A percentile compares a stretch with the other conserved stretches of the same genome.
These are phyloP conservation scores for Petrocephalus microphthalmus DNA, from an alignment of 2,113 vertebrate genomes.

Conservation along the genomic window DNA sequence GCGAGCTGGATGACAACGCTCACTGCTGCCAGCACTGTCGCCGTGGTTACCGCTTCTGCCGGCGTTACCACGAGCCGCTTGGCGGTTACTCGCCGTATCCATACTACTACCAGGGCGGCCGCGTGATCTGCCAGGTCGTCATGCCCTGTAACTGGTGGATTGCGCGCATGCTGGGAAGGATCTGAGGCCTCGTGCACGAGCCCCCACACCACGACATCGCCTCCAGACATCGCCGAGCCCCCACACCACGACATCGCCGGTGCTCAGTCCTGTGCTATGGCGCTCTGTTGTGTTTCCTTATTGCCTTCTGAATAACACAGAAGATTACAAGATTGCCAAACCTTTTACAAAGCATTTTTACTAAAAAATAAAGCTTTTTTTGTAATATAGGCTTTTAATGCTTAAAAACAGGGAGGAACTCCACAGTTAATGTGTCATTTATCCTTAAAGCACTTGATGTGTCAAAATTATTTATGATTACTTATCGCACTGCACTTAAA, in stretches of 20 bases:
- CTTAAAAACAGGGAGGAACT: neutral
- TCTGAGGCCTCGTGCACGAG: conserved; percentile 53
- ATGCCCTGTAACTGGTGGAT: conserved; percentile 99
- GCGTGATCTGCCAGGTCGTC: conserved; percentile 86
- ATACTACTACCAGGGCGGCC: conserved; percentile 89
- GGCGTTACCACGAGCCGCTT: conserved; percentile 79
- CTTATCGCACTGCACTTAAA: neutral
- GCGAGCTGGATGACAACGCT: conserved; percentile 78
- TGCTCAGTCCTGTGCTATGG: neutral
- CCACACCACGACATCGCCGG: neutral
- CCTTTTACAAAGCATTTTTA: neutral
- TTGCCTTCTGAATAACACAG: neutral
- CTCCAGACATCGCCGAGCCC: neutral
- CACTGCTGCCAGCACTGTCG: conserved; percentile 87
- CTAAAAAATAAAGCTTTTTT: neutral
- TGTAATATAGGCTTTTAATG: too few relatives aligned
- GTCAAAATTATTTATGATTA: neutral
- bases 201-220: neutral
- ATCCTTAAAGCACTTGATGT: neutral
- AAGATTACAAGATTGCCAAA: neutral
- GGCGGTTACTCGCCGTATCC: conserved; percentile 86
- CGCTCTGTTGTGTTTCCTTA: neutral
- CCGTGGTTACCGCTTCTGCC: conserved; percentile 82
- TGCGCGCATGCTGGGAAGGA: conserved; percentile 83
- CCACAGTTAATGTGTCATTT: neutral